phyloP scores from a whole-genome alignment of 2,113 vertebrate species.

The Vulpes ferrilata region DNA sequence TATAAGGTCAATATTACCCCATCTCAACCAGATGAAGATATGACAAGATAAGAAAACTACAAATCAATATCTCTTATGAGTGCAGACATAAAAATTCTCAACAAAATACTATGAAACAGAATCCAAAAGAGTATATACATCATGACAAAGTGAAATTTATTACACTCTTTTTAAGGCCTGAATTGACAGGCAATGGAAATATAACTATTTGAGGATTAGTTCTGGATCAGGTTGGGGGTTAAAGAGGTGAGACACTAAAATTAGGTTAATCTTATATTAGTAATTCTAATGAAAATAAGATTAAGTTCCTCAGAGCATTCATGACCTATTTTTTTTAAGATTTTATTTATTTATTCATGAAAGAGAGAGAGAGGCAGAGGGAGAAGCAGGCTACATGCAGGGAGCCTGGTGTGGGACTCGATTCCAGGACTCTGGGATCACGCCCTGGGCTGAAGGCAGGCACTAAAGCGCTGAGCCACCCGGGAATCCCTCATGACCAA shows the following conservation, averaged over 20 bases:
- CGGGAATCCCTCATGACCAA: neutral
- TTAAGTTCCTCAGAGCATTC: slow-evolving; percentile 29
- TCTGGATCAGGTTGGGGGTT: neutral
- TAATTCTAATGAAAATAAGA: slow-evolving; percentile 46
- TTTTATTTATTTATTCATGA: neutral
- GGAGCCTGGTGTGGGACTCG: too few relatives aligned
- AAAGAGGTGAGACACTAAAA: neutral
- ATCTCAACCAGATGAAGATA: neutral
- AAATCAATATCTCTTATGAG: neutral
- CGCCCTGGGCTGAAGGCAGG: too few relatives aligned
- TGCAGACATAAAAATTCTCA: neutral
- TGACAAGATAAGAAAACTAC: neutral
- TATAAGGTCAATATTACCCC: neutral
- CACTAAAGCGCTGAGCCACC: too few relatives aligned
- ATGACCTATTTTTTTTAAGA: slow-evolving; percentile 63
- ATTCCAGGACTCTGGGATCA: too few relatives aligned
- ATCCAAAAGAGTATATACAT: neutral
- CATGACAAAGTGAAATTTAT: neutral
- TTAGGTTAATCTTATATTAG: slow-evolving; percentile 55
- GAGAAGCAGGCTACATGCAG: too few relatives aligned
- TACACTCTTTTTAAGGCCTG: neutral
- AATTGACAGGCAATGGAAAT: neutral
- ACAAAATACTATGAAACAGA: neutral
- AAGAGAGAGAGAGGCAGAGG: too few relatives aligned
- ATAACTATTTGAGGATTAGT: neutral